These are phyloP conservation scores for Montipora capitata DNA, from an alignment of 92 coral and sea anemone genomes.

Conservation along the genomic window DNA sequence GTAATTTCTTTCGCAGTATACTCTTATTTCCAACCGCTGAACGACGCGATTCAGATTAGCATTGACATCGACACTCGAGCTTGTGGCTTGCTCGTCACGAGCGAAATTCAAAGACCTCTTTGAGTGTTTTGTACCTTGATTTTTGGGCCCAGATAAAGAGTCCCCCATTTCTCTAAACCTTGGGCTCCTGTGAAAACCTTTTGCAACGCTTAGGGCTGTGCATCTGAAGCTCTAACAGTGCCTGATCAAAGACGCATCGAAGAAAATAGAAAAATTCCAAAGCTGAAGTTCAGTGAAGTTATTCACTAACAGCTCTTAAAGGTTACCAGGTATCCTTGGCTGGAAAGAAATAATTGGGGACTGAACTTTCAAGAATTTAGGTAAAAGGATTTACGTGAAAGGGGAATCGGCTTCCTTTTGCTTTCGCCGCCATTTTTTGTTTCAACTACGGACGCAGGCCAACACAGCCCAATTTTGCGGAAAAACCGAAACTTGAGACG, in stretches of 20 bases:
- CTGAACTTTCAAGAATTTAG: constrained; percentile 34
- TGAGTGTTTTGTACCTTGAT: constrained; percentile 21
- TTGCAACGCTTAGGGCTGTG: constrained; percentile 30
- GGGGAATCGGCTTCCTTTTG: constrained; percentile 22
- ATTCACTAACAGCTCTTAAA: constrained; percentile 30
- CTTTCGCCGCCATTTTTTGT: constrained; percentile 14
- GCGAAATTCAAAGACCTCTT: constrained; percentile 33
- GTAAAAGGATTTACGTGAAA: constrained; percentile 15
- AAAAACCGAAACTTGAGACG: too few relatives aligned
- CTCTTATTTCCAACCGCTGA: constrained; percentile 37
- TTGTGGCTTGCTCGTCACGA: constrained; percentile 30
- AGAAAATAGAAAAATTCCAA: background rate
- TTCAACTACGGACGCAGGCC: constrained; percentile 9
- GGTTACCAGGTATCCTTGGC: constrained; percentile 34
- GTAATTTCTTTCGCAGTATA: constrained; percentile 37
- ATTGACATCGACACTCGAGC: constrained; percentile 36
- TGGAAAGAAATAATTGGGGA: constrained; percentile 17
- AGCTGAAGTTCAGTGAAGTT: constrained; percentile 20
- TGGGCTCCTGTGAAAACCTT: constrained; percentile 39
- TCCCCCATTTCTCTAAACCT: constrained; percentile 30
- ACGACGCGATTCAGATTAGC: constrained; percentile 15
- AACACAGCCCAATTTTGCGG: background rate
- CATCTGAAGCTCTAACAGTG: constrained; percentile 27
- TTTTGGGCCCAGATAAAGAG: constrained; percentile 27
- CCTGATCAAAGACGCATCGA: constrained; percentile 21